A percentile compares a stretch with the other conserved stretches of the same genome.
phyloP scores from a whole-genome alignment of 2,888 invertebrate genomes.

The Drosophila lacicola region DNA sequence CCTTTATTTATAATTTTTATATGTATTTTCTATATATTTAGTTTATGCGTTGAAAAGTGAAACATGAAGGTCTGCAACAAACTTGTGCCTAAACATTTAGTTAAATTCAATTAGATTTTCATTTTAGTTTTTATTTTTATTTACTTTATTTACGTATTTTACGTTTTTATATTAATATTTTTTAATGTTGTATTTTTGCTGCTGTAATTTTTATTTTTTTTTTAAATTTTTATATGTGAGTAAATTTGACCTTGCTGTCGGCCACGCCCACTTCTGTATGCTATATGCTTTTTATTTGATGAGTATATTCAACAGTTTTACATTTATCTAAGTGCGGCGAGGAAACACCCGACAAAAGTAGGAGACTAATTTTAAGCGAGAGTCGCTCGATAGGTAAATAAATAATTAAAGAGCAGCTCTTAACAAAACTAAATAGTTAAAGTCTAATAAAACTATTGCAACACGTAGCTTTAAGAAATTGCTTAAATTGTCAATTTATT shows the following conservation, averaged over 20 bases:
- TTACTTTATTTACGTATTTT: constrained; percentile 14
- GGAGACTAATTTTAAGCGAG: neutral
- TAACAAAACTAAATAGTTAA: neutral
- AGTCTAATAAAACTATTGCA: neutral
- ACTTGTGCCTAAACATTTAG: constrained; percentile 64
- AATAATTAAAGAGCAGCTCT: neutral
- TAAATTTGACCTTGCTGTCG: constrained; percentile 20
- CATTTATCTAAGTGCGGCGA: constrained; percentile 28
- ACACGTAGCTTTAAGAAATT: constrained; percentile 16
- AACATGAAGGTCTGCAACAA: constrained; percentile 65
- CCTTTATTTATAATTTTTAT: constrained; percentile 13
- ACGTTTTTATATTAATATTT: constrained; percentile 7
- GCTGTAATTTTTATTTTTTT: constrained; percentile 8
- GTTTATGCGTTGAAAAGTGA: constrained; percentile 45
- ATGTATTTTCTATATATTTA: constrained; percentile 19
- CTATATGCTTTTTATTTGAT: constrained; percentile 19
- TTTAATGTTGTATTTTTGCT: neutral
- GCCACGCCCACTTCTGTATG: neutral
- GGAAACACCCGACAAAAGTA: constrained; percentile 32
- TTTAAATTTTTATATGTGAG: constrained; percentile 3
- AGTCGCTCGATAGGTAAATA: constrained; percentile 13
- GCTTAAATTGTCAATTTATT: constrained; percentile 8
- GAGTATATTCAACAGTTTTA: constrained; percentile 53
- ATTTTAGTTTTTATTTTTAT: constrained; percentile 8
- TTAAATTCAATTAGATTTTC: constrained; percentile 58